These are phyloP conservation scores for Vimba vimba DNA, from an alignment of 2,113 vertebrate genomes.

Conservation along the genomic window DNA sequence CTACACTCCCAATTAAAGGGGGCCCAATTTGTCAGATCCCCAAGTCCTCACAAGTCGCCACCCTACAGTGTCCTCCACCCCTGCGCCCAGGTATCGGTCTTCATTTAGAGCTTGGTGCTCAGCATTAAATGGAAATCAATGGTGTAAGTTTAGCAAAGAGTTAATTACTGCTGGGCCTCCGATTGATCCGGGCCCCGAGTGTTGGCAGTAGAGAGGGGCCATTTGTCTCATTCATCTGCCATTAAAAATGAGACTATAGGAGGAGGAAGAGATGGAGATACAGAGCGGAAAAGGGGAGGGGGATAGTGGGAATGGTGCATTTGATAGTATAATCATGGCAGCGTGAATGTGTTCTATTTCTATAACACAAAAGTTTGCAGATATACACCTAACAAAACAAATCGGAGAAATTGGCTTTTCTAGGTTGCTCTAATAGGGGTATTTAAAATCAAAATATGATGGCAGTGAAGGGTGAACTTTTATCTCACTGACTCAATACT, in stretches of 20 bases:
- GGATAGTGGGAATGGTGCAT: neutral
- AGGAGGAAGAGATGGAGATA: constrained; percentile 63
- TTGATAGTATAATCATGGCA: neutral
- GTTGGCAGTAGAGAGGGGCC: constrained; percentile 82
- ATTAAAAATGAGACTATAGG: constrained; percentile 80
- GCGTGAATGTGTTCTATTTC: neutral
- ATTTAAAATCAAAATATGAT: constrained; percentile 1
- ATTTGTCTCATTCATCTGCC: constrained; percentile 89
- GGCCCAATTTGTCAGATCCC: constrained; percentile 60
- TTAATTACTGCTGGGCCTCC: constrained; percentile 89
- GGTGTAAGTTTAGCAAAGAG: constrained; percentile 92
- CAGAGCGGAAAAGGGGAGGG: constrained; percentile 4
- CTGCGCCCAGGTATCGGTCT: constrained; percentile 80
- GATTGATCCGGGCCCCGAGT: constrained; percentile 86
- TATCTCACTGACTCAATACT: constrained; percentile 23
- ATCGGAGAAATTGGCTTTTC: neutral
- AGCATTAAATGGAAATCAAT: constrained; percentile 92
- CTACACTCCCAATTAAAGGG: constrained; percentile 65
- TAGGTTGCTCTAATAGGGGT: neutral
- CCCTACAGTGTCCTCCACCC: constrained; percentile 66
- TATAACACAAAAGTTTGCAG: neutral
- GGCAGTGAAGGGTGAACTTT: constrained; percentile 15
- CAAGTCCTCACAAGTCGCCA: constrained; percentile 80
- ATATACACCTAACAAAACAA: constrained; percentile 1
- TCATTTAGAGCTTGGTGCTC: constrained; percentile 87